Conservation (phyloP, 1,140 invertebrate species). For the Ericerus pela region DNA sequence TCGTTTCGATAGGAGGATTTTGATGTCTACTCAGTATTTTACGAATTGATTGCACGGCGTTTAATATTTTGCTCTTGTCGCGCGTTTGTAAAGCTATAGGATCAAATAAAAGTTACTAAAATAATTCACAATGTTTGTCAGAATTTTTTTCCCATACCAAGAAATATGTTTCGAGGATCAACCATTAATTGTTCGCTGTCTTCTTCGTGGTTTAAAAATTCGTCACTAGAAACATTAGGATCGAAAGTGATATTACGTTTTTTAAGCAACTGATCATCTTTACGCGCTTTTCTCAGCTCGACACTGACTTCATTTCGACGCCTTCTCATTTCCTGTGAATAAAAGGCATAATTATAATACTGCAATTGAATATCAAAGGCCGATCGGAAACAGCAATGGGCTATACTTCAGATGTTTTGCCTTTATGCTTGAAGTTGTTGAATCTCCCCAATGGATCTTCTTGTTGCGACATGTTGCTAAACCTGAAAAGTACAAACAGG, state of each 20-base stretch:
- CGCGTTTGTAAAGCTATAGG: neutral
- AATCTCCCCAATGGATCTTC: no score
- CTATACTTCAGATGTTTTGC: no score
- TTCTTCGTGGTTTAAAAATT: neutral
- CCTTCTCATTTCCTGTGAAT: slow-evolving; percentile 52
- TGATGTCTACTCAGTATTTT: slow-evolving; percentile 82
- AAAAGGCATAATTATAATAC: neutral
- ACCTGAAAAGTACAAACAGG: no score
- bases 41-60: slow-evolving; percentile 48
- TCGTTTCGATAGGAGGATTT: slow-evolving; percentile 83
- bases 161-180: neutral
- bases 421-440: no score
- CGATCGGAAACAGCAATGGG: no score
- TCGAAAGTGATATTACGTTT: slow-evolving; percentile 62
- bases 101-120: neutral
- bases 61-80: neutral
- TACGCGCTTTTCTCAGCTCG: slow-evolving; percentile 78
- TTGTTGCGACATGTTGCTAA: no score
- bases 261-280: slow-evolving; percentile 92
- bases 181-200: neutral
- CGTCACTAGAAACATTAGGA: slow-evolving; percentile 28
- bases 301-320: slow-evolving; percentile 74
- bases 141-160: neutral
- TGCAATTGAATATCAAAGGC: neutral
- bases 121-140: neutral